Conservation (phyloP, 2,888 invertebrate genomes). For the Tetranychus truncatus region DNA sequence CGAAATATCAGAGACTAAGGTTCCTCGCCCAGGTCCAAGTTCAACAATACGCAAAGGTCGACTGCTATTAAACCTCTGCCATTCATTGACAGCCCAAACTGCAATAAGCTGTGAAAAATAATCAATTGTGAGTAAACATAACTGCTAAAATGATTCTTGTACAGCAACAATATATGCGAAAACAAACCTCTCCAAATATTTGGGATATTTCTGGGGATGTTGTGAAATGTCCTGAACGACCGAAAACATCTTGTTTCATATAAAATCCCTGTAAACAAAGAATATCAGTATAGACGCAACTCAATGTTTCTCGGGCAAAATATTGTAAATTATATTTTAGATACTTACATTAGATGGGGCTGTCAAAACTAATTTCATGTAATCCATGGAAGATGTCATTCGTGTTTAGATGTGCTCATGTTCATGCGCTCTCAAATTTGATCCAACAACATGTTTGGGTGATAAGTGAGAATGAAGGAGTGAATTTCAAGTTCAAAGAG, state of each 20-base stretch:
- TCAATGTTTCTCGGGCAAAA: not conserved
- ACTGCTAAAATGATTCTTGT: too few species aligned
- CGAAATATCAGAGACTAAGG: constrained; percentile 64
- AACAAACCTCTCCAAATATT: constrained; percentile 74
- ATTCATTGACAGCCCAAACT: constrained; percentile 71
- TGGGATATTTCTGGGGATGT: constrained; percentile 95
- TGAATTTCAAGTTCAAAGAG: too few species aligned
- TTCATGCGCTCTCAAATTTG: too few species aligned
- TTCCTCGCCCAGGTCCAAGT: constrained; percentile 85
- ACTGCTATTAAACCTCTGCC: constrained; percentile 53
- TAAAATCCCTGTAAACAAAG: constrained; percentile 55
- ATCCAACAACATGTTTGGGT: too few species aligned
- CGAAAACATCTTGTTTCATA: constrained; percentile 69
- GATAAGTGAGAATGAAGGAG: too few species aligned
- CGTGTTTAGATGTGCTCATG: too few species aligned
- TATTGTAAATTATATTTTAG: not conserved
- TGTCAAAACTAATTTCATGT: too few species aligned
- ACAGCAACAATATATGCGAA: constrained; percentile 14
- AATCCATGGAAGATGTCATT: too few species aligned
- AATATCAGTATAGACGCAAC: not conserved
- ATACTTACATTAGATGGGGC: constrained; percentile 36
- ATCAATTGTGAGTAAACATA: too few species aligned
- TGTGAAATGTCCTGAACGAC: constrained; percentile 71
- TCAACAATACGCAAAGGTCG: constrained; percentile 72
- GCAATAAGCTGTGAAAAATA: constrained; percentile 47